Evolutionary conservation across 2,113 vertebrate species (phyloP).

Genomic region (Morone chrysops): DNA sequence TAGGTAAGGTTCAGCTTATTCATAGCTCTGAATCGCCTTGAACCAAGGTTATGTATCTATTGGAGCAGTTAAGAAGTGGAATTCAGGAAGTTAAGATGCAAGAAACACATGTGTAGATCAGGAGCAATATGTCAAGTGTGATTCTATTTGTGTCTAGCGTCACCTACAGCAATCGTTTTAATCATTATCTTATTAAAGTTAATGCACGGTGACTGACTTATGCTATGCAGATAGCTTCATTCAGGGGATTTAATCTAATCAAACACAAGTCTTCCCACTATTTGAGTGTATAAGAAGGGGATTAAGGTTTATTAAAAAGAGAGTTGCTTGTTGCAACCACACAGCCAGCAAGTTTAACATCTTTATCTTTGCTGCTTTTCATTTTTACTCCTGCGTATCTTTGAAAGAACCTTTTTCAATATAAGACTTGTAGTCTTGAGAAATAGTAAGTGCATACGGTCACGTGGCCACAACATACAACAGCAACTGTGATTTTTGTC

Average conservation of each 20-base stretch:
- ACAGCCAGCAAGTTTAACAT: conserved; percentile 2
- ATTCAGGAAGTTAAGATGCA: background rate
- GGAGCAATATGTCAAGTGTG: background rate
- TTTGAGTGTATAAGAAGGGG: conserved; percentile 13
- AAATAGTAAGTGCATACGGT: background rate
- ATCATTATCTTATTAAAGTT: conserved; percentile 10
- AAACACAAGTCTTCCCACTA: background rate
- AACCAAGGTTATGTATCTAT: conserved; percentile 9
- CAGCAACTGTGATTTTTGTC: background rate
- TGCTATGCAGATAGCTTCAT: background rate
- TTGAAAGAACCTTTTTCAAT: conserved; percentile 3
- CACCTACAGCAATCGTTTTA: background rate
- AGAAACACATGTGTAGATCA: background rate
- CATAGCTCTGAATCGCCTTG: conserved; percentile 7
- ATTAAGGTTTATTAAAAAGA: conserved; percentile 27
- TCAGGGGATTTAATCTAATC: conserved; percentile 7
- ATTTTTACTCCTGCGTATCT: conserved; percentile 8
- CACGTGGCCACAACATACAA: conserved; percentile 1
- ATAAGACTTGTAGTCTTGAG: background rate
- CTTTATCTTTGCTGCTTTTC: conserved; percentile 16
- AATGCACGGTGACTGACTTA: background rate
- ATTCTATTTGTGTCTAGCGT: background rate
- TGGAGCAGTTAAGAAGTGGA: background rate
- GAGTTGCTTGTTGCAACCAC: conserved; percentile 2
- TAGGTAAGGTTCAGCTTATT: conserved; percentile 29